Base-by-base conservation (phyloP, 2,113 vertebrate genomes). In the Mus musculus region DNA sequence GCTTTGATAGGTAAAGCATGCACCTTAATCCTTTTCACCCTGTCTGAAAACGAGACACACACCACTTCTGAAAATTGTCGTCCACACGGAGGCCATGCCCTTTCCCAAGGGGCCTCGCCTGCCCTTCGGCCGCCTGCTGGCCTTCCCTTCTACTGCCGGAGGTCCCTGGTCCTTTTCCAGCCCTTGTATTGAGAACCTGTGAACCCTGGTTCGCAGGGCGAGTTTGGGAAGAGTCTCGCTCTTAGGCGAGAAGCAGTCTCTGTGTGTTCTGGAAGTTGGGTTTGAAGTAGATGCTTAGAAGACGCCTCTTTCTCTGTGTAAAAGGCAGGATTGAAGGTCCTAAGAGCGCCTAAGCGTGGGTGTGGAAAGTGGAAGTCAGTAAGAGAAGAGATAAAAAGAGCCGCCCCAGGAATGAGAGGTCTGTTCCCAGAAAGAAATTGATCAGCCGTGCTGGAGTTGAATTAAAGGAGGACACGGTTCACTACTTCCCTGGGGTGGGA, bases 171-270 rank as follows among this genome's bases (percentile, higher is more conserved):
- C 80, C 42, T 9, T 49, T n/a, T 2, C 6, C 14, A 14, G 4
- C 30, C 19, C 0, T 24, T 24, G 33, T 2, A 12, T 26, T 19
- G 46, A 42, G 3, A 39, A 3, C 7, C 42, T 5, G 5, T 0
- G 28, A 33, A 10, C 17, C 67, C 46, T 22, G 54, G 30, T n/a
- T 46, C 2, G 13, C n/a, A 7, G 26, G 42, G 36, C 49, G 4
- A 49, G 1, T 67, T 69, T 6, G 7, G 72, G 33, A 63, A 88
- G 2, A 7, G 8, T 46, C 91, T 59, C 36, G 17, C 22, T 42
- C 28, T 30, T 36, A 4, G 3, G 7, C 49, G 49, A 10, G 13
- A 78, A 78, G 24, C 28, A 13, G 39, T 75, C n/a, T 28, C 81
- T 85, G 1, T 84, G 88, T 82, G 39, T 78, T 39, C 10, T 11